Percentiles rank a stretch among this genome's conserved stretches.
Evolutionary conservation across 2,797 vertebrate species (phyloP).

Genomic region (Dipus sagitta): DNA sequence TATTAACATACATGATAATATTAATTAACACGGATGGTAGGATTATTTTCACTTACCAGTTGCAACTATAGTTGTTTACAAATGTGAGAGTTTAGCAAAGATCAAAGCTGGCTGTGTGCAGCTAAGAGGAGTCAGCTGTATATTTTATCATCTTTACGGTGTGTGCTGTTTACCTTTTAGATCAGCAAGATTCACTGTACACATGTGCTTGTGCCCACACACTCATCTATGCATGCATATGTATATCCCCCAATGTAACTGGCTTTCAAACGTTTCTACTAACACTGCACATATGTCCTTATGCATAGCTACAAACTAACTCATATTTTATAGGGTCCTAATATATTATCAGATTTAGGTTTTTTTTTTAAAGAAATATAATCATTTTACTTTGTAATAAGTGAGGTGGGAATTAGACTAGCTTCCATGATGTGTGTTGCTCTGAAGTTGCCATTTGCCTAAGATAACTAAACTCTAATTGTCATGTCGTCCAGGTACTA

Average conservation of each 20-base stretch:
- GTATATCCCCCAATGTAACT: not conserved
- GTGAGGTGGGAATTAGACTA: not conserved
- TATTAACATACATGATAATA: conserved; percentile 2
- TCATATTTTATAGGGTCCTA: not conserved
- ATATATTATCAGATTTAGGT: conserved; percentile 15
- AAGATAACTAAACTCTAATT: not conserved
- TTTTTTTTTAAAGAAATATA: conserved; percentile 71
- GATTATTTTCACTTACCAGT: not conserved
- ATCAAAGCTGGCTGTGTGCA: not conserved
- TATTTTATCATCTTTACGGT: conserved; percentile 15
- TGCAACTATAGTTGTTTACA: not conserved
- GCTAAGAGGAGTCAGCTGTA: not conserved
- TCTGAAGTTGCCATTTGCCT: not conserved
- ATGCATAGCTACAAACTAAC: not conserved
- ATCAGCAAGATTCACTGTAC: not conserved
- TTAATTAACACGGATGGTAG: not conserved
- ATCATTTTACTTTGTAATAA: conserved; percentile 51
- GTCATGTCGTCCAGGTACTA: conserved; percentile 45
- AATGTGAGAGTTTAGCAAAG: not conserved
- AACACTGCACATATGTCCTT: not conserved
- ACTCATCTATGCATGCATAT: too few species aligned
- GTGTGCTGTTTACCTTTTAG: not conserved
- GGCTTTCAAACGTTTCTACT: not conserved
- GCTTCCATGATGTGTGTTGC: conserved; percentile 49
- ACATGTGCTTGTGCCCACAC: rapidly evolving